Percentiles rank a stretch among this genome's conserved stretches.
Evolutionary conservation across 2,113 vertebrate genomes (phyloP).

Genomic region (Paramormyrops kingsleyae): DNA sequence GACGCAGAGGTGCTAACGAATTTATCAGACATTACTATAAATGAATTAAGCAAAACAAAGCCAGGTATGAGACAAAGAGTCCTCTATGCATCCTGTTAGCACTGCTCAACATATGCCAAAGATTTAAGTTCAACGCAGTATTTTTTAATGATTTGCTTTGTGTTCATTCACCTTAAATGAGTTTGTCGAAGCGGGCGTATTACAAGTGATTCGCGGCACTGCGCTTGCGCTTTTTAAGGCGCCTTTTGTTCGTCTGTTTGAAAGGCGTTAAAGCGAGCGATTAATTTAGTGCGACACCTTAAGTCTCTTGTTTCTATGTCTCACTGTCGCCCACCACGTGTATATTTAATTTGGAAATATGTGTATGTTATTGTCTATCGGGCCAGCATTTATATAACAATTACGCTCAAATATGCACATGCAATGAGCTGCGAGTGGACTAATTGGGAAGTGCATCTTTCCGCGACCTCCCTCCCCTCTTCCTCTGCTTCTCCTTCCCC

Average conservation of each 20-base stretch:
- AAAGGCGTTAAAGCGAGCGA: not conserved
- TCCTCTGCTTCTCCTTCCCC: not conserved
- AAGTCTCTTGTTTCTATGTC: not conserved
- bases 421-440: not conserved
- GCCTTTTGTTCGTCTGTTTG: not conserved
- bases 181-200: not conserved
- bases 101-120: not conserved
- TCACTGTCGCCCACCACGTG: not conserved
- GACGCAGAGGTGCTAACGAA: not conserved
- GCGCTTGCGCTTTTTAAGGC: slow-evolving; percentile 1
- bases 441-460: slow-evolving; percentile 7
- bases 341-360: not conserved
- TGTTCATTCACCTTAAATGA: not conserved
- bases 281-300: not conserved
- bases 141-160: not conserved
- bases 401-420: not conserved
- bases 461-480: not conserved
- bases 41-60: not conserved
- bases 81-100: not conserved
- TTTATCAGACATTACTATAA: not conserved
- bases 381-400: not conserved
- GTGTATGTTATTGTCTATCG: not conserved
- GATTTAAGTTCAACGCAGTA: not conserved
- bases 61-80: not conserved
- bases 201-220: not conserved